phyloP scores from a whole-genome alignment of 1,140 invertebrate species.

The Drosophila triauraria region DNA sequence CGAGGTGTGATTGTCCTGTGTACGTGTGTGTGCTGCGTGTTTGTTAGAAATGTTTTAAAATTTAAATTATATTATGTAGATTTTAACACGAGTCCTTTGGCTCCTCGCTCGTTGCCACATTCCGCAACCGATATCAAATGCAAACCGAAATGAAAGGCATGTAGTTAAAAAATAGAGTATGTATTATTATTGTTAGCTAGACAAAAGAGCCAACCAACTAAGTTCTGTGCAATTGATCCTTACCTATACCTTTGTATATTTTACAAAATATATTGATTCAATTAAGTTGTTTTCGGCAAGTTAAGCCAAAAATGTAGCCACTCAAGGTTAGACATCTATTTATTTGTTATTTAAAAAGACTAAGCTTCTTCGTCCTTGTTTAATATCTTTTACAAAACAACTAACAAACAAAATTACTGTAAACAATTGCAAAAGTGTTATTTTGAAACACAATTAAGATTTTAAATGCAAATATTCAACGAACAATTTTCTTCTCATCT shows the following conservation, averaged over 20 bases:
- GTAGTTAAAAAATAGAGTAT: conserved; percentile 45
- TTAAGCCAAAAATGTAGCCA: too few species aligned
- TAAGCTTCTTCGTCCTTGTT: conserved; percentile 1
- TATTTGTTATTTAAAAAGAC: not conserved
- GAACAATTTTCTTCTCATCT: not conserved
- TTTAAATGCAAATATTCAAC: not conserved
- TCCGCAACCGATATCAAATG: conserved; percentile 51
- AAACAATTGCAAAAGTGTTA: not conserved
- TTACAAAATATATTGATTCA: conserved; percentile 27
- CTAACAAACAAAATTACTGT: conserved; percentile 1
- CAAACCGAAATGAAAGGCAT: conserved; percentile 41
- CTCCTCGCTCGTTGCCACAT: conserved; percentile 34
- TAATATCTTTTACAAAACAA: not conserved
- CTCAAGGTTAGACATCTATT: not conserved
- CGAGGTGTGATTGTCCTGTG: conserved; percentile 47
- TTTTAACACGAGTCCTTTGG: conserved; percentile 42
- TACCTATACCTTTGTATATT: conserved; percentile 26
- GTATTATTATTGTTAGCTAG: conserved; percentile 70
- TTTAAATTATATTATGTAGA: conserved; percentile 58
- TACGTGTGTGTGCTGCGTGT: conserved; percentile 37
- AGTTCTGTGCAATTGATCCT: conserved; percentile 57
- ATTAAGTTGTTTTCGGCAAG: not conserved
- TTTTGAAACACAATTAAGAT: not conserved
- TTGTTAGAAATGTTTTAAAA: conserved; percentile 50
- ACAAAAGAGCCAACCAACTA: conserved; percentile 64